Percentiles rank a stretch among this genome's conserved stretches.
phyloP scores from a whole-genome alignment of 37 sponge, comb jelly and placozoan species.

The Ephydatia muelleri region DNA sequence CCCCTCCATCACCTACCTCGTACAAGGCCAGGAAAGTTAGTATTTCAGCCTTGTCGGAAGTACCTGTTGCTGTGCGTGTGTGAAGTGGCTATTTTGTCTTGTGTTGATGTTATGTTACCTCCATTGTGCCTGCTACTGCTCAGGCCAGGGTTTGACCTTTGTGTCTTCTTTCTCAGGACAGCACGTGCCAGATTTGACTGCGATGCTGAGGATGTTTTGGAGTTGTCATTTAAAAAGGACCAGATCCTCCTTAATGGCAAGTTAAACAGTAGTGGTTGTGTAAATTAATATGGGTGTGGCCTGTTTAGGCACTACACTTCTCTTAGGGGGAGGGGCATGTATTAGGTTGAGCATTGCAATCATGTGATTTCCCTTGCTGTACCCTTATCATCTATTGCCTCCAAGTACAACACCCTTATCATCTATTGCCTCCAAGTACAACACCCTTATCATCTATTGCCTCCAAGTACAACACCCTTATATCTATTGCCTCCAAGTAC shows the following conservation, averaged over 20 bases:
- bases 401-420: too few species aligned
- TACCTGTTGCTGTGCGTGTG: not conserved
- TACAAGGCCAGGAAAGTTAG: not conserved
- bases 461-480: too few species aligned
- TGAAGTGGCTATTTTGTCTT: not conserved
- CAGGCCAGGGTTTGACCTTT: not conserved
- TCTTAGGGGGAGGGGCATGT: too few species aligned
- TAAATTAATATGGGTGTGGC: too few species aligned
- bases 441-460: too few species aligned
- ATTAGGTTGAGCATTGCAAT: too few species aligned
- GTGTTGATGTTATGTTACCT: not conserved
- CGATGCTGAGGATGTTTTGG: slow-evolving; percentile 73
- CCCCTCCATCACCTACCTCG: not conserved
- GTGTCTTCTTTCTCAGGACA: slow-evolving; percentile 31
- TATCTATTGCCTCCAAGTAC: too few species aligned
- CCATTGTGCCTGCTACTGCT: too few species aligned
- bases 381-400: too few species aligned
- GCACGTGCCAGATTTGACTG: slow-evolving; percentile 86
- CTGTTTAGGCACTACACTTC: too few species aligned
- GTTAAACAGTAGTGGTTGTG: not conserved
- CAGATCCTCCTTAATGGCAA: slow-evolving; percentile 73
- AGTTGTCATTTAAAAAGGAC: slow-evolving; percentile 82
- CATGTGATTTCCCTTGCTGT: too few species aligned
- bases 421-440: too few species aligned
- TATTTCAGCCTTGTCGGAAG: not conserved